Percentiles rank a stretch among this genome's conserved stretches.
Conservation (phyloP, 2,797 vertebrate genomes). For the Lophotriccus pileatus region DNA sequence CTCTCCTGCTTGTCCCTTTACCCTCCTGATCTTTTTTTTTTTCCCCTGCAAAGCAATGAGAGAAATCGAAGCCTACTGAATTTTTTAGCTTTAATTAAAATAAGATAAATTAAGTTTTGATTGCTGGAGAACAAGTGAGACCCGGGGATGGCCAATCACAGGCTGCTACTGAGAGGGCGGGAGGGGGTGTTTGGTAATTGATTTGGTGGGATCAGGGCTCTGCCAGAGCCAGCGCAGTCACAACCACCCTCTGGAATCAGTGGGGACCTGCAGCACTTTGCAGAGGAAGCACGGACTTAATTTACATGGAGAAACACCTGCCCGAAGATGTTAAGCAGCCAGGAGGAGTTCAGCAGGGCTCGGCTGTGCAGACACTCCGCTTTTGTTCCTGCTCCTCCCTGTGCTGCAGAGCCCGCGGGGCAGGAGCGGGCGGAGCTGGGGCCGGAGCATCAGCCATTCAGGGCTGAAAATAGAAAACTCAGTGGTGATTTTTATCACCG, state of each 20-base stretch:
- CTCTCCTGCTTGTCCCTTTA: not conserved
- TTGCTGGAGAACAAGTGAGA: not conserved
- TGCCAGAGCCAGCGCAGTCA: not conserved
- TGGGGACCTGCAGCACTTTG: not conserved
- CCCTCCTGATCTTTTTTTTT: not conserved
- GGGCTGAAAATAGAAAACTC: not conserved
- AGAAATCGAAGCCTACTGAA: not conserved
- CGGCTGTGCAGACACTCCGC: not conserved
- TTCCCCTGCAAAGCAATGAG: not conserved
- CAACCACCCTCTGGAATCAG: not conserved
- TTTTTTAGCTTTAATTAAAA: not conserved
- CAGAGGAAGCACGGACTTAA: not conserved
- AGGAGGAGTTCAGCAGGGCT: not conserved
- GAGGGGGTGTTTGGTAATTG: not conserved
- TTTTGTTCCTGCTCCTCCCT: not conserved
- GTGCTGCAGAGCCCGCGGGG: not conserved
- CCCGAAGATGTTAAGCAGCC: not conserved
- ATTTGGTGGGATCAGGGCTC: not conserved
- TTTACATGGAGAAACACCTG: not conserved
- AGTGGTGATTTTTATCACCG: not conserved
- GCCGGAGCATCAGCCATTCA: not conserved
- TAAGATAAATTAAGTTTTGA: constrained; percentile 4
- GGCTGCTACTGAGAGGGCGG: not conserved
- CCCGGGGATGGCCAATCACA: not conserved
- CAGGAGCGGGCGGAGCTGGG: not conserved